phyloP scores from a whole-genome alignment of 2,888 invertebrate species.

The Drosophila suboccidentalis region DNA sequence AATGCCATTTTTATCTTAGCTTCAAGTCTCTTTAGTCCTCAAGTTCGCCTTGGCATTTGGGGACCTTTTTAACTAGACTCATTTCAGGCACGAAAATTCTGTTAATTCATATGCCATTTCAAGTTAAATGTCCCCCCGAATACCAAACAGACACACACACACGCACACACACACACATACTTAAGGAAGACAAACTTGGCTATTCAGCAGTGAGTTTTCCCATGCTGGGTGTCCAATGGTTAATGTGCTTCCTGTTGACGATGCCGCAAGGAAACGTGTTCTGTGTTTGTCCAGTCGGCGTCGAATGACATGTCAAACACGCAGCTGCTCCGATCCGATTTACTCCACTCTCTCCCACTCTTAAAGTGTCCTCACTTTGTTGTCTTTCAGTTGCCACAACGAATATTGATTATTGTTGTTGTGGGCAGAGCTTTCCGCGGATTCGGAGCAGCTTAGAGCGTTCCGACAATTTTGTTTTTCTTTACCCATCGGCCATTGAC shows the following conservation, averaged over 20 bases:
- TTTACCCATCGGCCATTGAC: slow-evolving; percentile 52
- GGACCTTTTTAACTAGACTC: slow-evolving; percentile 30
- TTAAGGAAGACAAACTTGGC: slow-evolving; percentile 28
- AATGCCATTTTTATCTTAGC: background rate
- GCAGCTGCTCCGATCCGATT: slow-evolving; percentile 57
- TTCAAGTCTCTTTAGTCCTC: background rate
- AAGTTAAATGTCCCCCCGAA: slow-evolving; percentile 51
- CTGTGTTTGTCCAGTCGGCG: slow-evolving; percentile 55
- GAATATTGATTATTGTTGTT: slow-evolving; percentile 75
- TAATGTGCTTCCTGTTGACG: slow-evolving; percentile 79
- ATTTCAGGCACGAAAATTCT: slow-evolving; percentile 38
- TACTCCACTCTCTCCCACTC: slow-evolving; percentile 13
- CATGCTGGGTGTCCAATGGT: slow-evolving; percentile 44
- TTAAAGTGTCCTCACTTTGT: slow-evolving; percentile 5
- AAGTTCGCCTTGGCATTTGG: background rate
- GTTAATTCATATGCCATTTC: slow-evolving; percentile 58
- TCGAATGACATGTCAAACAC: slow-evolving; percentile 77
- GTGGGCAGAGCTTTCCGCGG: slow-evolving; percentile 66
- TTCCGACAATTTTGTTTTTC: slow-evolving; percentile 23
- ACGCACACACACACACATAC: no score
- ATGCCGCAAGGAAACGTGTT: slow-evolving; percentile 51
- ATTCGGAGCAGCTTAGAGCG: slow-evolving; percentile 60
- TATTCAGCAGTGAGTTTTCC: slow-evolving; percentile 34
- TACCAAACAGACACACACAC: slow-evolving; percentile 10
- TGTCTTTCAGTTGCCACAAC: slow-evolving; percentile 23